These are phyloP conservation scores for Pipra filicauda DNA, from an alignment of 2,113 vertebrate species.

Conservation along the genomic window DNA sequence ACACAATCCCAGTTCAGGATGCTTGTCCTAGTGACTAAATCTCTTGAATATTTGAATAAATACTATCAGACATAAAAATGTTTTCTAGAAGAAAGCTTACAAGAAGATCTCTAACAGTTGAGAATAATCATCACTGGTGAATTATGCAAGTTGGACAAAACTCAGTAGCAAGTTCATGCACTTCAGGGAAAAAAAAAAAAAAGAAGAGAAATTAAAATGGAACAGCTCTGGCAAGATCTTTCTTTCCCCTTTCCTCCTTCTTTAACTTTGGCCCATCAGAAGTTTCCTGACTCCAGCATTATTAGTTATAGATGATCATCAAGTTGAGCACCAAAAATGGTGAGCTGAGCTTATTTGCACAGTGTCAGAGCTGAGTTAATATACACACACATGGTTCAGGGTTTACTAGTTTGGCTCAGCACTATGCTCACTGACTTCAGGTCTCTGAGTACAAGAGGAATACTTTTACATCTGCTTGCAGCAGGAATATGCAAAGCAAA, in stretches of 20 bases:
- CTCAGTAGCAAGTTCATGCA: background rate
- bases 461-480: background rate
- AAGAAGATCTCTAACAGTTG: background rate
- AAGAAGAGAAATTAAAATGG: background rate
- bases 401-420: background rate
- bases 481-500: background rate
- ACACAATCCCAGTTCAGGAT: background rate
- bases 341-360: background rate
- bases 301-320: background rate
- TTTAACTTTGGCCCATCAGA: background rate
- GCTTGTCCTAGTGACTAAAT: background rate
- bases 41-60: background rate
- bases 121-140: background rate
- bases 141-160: background rate
- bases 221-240: background rate
- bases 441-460: background rate
- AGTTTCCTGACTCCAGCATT: background rate
- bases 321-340: background rate
- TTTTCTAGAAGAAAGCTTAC: background rate
- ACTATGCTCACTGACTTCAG: background rate
- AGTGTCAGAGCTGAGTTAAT: background rate
- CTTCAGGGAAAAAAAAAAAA: background rate
- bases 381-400: background rate
- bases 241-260: background rate
- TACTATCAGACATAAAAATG: background rate